Evolutionary conservation across 35 echinoderm and acorn worm species (phyloP), one percentile per base, ranked within the genome.

Genomic region (Patiria miniata): DNA sequence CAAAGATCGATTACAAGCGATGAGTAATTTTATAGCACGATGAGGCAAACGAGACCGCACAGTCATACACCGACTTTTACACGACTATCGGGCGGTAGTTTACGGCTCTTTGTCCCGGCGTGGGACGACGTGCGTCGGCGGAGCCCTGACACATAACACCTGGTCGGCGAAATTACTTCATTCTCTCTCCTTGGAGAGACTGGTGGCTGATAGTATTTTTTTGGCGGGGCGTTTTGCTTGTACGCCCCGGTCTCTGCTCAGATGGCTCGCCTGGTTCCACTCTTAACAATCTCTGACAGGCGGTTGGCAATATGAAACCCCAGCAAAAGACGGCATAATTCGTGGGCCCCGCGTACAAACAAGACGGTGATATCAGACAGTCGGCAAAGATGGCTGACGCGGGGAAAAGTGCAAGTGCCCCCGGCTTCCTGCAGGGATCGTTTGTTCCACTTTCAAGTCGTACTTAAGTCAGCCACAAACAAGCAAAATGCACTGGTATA

Each of bases 321-420:
- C 14, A 73, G 26, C 65, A 30, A 36, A 30, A 73, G 65, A 12
- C 42, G 65, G 23, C 29, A 26, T 28, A 73, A 28, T 73, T 73
- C 65, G 65, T 73, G 23, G 14, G 34, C 21, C 65, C 26, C 65
- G 65, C 26, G 12, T 14, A 30, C 10, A 73, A 73, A 73, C 26
- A 73, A 36, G 65, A 73, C 14, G 65, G 21, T 14, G 65, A 73
- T 18, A 60, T 5, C 5, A 21, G 28, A 21, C 19, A n/a, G 26
- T 7, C 57, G 3, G 14, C 1, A 22, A 73, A 36, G 23, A 73
- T 73, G 65, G 65, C 65, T 30, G 65, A 73, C 65, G 65, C 26
- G 34, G 65, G 65, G 65, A 47, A 73, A 73, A 73, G 65, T 73
- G 29, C 65, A 73, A 73, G 65, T 30, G 65, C 65, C 65, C 65